These are phyloP conservation scores for Heliconius cydno DNA, from an alignment of 2,888 invertebrate species.

Conservation along the genomic window DNA sequence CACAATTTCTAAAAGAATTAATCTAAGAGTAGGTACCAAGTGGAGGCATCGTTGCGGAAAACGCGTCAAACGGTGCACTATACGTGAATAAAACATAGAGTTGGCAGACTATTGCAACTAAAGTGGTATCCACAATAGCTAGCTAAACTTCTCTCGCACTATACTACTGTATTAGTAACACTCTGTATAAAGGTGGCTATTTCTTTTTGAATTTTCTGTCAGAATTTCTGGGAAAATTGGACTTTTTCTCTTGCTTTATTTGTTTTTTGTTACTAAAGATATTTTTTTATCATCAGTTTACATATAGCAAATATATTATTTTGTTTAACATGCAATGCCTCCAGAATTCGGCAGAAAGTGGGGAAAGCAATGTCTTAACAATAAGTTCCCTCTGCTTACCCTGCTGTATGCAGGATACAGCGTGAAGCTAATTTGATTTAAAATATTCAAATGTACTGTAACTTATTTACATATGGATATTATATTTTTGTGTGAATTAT, in stretches of 20 bases:
- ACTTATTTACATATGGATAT: too few species aligned
- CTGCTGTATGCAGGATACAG: too few species aligned
- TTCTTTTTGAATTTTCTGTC: not conserved
- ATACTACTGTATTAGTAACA: constrained; percentile 23
- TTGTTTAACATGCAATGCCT: not conserved
- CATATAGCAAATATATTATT: not conserved
- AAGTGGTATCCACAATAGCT: constrained; percentile 31
- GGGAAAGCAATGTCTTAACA: too few species aligned
- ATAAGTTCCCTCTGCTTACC: too few species aligned
- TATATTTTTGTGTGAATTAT: too few species aligned
- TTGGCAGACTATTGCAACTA: constrained; percentile 30
- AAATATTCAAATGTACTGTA: too few species aligned
- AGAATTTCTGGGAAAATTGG: not conserved
- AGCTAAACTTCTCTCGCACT: constrained; percentile 3
- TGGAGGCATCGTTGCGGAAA: constrained; percentile 38
- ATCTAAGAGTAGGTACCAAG: constrained; percentile 43
- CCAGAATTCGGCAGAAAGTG: too few species aligned
- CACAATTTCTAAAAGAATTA: constrained; percentile 23
- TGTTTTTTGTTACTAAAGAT: not conserved
- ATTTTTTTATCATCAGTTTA: not conserved
- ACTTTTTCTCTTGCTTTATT: not conserved
- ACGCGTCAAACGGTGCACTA: constrained; percentile 44
- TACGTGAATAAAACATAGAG: constrained; percentile 49
- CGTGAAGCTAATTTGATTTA: too few species aligned
- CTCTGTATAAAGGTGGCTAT: not conserved